Conservation (phyloP, 92 coral and sea anemone genomes). For the Siderastrea siderea region DNA sequence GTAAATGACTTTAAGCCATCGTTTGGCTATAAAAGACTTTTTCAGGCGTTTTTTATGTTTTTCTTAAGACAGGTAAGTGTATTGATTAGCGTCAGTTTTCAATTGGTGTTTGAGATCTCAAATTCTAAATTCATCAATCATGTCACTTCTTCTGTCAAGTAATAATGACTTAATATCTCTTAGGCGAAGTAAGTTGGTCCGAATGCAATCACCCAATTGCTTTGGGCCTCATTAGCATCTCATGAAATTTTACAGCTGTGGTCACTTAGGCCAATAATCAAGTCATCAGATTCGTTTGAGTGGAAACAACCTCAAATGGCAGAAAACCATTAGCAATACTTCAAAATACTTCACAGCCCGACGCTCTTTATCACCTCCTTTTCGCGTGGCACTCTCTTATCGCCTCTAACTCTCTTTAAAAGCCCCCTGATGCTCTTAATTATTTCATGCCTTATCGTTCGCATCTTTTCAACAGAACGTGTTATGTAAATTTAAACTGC, state of each 20-base stretch:
- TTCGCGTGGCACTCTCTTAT: conserved; percentile 44
- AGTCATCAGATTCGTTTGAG: conserved; percentile 85
- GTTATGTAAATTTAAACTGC: conserved; percentile 63
- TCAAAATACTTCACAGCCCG: conserved; percentile 26
- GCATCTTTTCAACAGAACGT: conserved; percentile 66
- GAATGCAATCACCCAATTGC: conserved; percentile 88
- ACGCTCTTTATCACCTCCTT: conserved; percentile 60
- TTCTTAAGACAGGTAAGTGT: conserved; percentile 13
- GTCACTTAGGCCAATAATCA: conserved; percentile 93
- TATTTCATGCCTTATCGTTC: conserved; percentile 66
- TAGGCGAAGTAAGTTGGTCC: conserved; percentile 81
- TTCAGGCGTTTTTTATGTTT: conserved; percentile 13
- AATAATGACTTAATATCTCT: conserved; percentile 96
- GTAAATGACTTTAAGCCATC: conserved; percentile 6
- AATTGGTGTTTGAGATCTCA: conserved; percentile 79
- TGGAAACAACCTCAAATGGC: conserved; percentile 72
- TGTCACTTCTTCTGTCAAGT: conserved; percentile 82
- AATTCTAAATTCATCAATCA: conserved; percentile 90
- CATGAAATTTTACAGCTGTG: conserved; percentile 85
- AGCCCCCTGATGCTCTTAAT: conserved; percentile 56
- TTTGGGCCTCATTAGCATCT: conserved; percentile 90
- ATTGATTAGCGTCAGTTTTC: conserved; percentile 50
- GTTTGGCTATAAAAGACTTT: background rate
- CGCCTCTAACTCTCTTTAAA: conserved; percentile 50
- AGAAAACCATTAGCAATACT: conserved; percentile 73